Percentiles rank a stretch among this genome's conserved stretches.
These are phyloP conservation scores for Hirtodrosophila confusa DNA, from an alignment of 2,888 invertebrate genomes.

Conservation along the genomic window DNA sequence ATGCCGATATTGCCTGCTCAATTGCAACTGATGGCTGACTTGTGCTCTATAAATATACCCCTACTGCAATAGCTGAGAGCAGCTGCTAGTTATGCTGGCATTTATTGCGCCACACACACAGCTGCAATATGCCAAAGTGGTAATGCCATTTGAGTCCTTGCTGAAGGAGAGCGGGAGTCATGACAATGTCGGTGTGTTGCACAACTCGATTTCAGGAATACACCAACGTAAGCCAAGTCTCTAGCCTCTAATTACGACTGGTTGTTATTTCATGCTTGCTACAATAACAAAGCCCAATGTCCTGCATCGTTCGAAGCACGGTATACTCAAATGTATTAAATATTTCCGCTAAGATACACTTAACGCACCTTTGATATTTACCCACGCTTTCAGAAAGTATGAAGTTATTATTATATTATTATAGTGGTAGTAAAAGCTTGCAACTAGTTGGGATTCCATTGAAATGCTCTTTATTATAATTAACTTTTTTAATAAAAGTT, in stretches of 20 bases:
- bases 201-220: slow-evolving; percentile 9
- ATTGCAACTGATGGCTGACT: not conserved
- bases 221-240: not conserved
- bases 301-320: no score
- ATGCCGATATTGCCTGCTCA: not conserved
- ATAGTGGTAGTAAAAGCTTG: no score
- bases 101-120: slow-evolving; percentile 41
- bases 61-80: slow-evolving; percentile 1
- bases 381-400: no score
- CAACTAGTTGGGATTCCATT: no score
- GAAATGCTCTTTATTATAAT: no score
- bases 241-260: slow-evolving; percentile 4
- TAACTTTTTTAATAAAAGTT: no score
- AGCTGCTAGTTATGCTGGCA: not conserved
- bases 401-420: no score
- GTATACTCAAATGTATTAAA: no score
- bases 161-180: not conserved
- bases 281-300: not conserved
- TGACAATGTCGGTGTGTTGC: slow-evolving; percentile 31
- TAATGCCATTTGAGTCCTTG: slow-evolving; percentile 27
- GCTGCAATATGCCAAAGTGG: slow-evolving; percentile 26
- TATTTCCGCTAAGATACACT: no score
- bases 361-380: no score
- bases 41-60: slow-evolving; percentile 6
- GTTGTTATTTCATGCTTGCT: not conserved